Base-by-base conservation (phyloP, 2,797 vertebrate species). In the Macropus fuliginosus region DNA sequence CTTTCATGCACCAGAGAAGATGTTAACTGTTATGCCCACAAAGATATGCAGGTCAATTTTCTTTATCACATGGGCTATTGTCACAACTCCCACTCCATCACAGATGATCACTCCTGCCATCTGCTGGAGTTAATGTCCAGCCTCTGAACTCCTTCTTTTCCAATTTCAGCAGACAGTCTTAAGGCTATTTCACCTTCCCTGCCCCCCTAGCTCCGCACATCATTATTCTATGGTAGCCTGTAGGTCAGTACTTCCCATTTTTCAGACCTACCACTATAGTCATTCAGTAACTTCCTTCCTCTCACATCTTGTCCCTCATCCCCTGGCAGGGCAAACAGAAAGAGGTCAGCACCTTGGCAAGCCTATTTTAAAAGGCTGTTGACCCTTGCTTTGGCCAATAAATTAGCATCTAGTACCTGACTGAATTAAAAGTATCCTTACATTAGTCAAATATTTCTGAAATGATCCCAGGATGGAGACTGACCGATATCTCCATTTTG, bases 241-340 rank as follows among this genome's bases (percentile, higher is more conserved):
- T 21, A 87, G 21, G 46, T 46, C 40, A 10, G 5, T 18, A 40
- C 74, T 40, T 21, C 11, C 29, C 40, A 91, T 0, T 56, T 94
- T 40, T 90, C n/a, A 62, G 46, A 46, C 54, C 90, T 28, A 52
- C 18, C 54, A 59, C n/a, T 18, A 89, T 5, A 40, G 8, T 14
- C 92, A 94, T 96, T 59, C 31, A 50, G 29, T 94, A 87, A 27
- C 50, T 93, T 94, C 31, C 21, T 94, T 91, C 57, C 31, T 74
- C 28, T 6, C 46, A 2, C 8, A 27, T 57, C 87, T 95, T 34
- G 94, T n/a, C 92, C 1, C 5, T 16, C 55, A 0, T 87, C 92
- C 9, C 9, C 40, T 11, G 13, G 21, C 74, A 93, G 56, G 11
- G 12, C 56, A 93, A 94, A 54, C 27, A 40, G 16, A 40, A 8